A percentile compares a stretch with the other conserved stretches of the same genome.
Evolutionary conservation across 92 coral and sea anemone genomes (phyloP).

Genomic region (Scolanthus callimorphus): DNA sequence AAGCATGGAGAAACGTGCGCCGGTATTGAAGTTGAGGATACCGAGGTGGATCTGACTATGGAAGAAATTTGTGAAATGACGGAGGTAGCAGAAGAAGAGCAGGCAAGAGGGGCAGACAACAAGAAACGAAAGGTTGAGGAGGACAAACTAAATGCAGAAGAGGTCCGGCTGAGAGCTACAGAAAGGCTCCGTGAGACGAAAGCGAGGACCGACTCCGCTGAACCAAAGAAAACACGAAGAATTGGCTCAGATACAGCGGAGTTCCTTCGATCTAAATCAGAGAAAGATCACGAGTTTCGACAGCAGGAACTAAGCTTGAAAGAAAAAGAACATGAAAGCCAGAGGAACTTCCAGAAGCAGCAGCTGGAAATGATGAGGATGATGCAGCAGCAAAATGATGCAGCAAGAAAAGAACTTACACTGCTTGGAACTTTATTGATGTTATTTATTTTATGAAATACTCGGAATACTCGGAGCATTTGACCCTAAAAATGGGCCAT

Average conservation of each 20-base stretch:
- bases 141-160: conserved; percentile 7
- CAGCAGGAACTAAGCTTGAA: conserved; percentile 1
- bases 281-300: conserved; percentile 10
- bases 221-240: conserved; percentile 6
- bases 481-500: no score
- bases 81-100: conserved; percentile 19
- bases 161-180: conserved; percentile 7
- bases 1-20: background rate
- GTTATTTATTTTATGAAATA: no score
- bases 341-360: conserved; percentile 2
- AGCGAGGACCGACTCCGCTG: background rate
- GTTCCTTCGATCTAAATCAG: conserved; percentile 7
- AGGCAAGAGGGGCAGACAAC: background rate
- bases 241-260: background rate
- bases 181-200: conserved; percentile 9
- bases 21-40: conserved; percentile 6
- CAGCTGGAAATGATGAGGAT: conserved; percentile 13
- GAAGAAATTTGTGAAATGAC: conserved; percentile 13
- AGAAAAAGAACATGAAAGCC: conserved; percentile 15
- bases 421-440: no score
- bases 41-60: conserved; percentile 13
- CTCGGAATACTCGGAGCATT: no score
- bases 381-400: conserved; percentile 3
- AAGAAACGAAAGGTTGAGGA: conserved; percentile 3
- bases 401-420: no score